phyloP scores from a whole-genome alignment of 92 coral and sea anemone genomes.

The Zoanthus solanderi region DNA sequence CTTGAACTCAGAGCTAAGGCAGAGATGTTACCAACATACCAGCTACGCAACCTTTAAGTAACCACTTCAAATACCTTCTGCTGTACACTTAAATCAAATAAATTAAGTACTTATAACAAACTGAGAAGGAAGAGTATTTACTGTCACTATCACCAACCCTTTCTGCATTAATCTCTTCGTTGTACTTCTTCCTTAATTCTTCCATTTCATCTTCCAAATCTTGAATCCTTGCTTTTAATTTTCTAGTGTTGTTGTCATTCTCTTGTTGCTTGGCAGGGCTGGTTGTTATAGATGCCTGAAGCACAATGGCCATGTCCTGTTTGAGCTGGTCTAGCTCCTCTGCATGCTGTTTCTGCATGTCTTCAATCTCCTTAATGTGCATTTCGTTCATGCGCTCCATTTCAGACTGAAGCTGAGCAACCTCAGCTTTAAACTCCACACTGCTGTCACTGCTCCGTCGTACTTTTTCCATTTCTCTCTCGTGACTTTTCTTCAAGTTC shows the following conservation, averaged over 20 bases:
- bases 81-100: no score
- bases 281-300: constrained; percentile 81
- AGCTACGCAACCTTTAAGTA: no score
- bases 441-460: constrained; percentile 80
- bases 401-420: constrained; percentile 81
- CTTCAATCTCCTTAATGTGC: constrained; percentile 86
- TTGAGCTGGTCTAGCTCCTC: constrained; percentile 86
- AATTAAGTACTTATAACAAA: no score
- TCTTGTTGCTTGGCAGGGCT: constrained; percentile 77
- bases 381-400: constrained; percentile 89
- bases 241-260: constrained; percentile 61
- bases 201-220: constrained; percentile 83
- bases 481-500: constrained; percentile 79
- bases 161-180: constrained; percentile 80
- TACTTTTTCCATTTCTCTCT: constrained; percentile 83
- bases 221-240: constrained; percentile 70
- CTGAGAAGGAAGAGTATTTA: no score
- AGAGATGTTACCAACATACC: no score
- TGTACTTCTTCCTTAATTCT: constrained; percentile 76
- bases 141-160: constrained; percentile 56
- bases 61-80: no score
- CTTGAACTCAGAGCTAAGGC: no score
- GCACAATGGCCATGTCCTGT: constrained; percentile 86
- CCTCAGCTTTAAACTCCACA: constrained; percentile 81
- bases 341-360: constrained; percentile 80